A percentile compares a stretch with the other conserved stretches of the same genome.
phyloP scores from a whole-genome alignment of 2,888 invertebrate species.

The Chrysina gloriosa region DNA sequence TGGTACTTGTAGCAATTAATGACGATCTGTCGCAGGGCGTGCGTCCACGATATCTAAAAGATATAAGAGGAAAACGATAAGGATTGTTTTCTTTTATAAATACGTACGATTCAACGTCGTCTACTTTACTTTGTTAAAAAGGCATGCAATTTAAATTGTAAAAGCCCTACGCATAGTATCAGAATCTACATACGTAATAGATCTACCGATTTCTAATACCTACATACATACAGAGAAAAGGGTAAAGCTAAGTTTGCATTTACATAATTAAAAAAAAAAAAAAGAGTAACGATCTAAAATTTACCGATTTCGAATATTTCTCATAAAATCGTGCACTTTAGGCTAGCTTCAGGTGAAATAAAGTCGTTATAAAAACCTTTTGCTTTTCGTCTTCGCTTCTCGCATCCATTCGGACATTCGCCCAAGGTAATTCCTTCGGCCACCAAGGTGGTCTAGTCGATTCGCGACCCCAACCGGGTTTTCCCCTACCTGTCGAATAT shows the following conservation, averaged over 20 bases:
- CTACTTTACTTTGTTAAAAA: too few relatives aligned
- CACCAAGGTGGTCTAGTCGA: slow-evolving; percentile 97
- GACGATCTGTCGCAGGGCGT: slow-evolving; percentile 95
- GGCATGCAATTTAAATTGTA: too few relatives aligned
- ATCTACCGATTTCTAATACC: too few relatives aligned
- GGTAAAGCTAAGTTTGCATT: too few relatives aligned
- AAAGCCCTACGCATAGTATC: too few relatives aligned
- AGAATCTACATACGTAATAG: too few relatives aligned
- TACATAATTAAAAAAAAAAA: too few relatives aligned
- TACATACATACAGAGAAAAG: too few relatives aligned
- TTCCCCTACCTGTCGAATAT: slow-evolving; percentile 95
- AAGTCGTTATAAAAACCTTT: slow-evolving; percentile 74
- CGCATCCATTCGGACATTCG: slow-evolving; percentile 97
- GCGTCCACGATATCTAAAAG: slow-evolving; percentile 94
- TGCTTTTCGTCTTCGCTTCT: slow-evolving; percentile 96
- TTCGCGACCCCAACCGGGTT: slow-evolving; percentile 97
- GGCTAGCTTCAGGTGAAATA: too few relatives aligned
- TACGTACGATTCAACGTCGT: background rate
- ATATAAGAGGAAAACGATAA: background rate
- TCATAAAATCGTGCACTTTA: too few relatives aligned
- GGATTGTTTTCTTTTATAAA: background rate
- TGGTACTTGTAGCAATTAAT: slow-evolving; percentile 99
- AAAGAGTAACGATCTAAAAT: too few relatives aligned
- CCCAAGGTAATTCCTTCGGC: slow-evolving; percentile 98
- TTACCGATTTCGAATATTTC: too few relatives aligned